Evolutionary conservation across 2,113 vertebrate species (phyloP), one percentile per base, ranked within the genome.

Genomic region (Castor canadensis): DNA sequence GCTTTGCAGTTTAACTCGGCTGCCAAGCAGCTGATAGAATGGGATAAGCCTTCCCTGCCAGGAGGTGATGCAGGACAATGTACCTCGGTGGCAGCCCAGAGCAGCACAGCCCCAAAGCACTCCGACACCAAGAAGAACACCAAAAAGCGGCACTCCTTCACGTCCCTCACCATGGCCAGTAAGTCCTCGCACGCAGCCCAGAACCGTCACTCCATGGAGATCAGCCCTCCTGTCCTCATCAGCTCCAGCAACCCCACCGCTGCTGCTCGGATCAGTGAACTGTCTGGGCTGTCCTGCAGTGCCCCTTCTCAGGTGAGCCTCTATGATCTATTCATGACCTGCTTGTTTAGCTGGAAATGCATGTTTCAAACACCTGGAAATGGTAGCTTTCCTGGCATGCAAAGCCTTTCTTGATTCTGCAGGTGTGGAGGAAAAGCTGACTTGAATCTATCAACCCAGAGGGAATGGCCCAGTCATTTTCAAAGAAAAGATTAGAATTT

Each of bases 71-170:
- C 98, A 16, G 99, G 98, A 73, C 99, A 99, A 98, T 99, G 99
- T 83, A 97, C 99, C 83, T 99, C 99, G 43, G 98, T 98, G 0
- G 98, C 98, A 85, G 97, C 98, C 94, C 99, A 99, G 95, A 98
- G 97, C 98, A 99, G 98, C 30, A 9, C 91, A 52, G 98, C 97
- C 73, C 98, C 99, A 96, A 99, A 99, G 98, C 98, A 99, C 88
- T 96, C 98, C 0, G 99, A 99, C 62, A 98, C 99, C 77, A 99
- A 99, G 99, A 99, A 99, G 99, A 99, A 99, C 98, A 99, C 99
- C 98, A 99, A 99, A 98, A 99, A 99, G 97, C 98, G 99, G 2
- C 99, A 99, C 98, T 99, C 99, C 79, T 99, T 99, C 98, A 99
- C 99, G 75, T 99, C 99, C 38, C 99, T 99, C 96, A 99, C 99